A percentile compares a stretch with the other conserved stretches of the same genome.
Conservation (phyloP, 1,140 invertebrate species). For the Drosophila parvula region DNA sequence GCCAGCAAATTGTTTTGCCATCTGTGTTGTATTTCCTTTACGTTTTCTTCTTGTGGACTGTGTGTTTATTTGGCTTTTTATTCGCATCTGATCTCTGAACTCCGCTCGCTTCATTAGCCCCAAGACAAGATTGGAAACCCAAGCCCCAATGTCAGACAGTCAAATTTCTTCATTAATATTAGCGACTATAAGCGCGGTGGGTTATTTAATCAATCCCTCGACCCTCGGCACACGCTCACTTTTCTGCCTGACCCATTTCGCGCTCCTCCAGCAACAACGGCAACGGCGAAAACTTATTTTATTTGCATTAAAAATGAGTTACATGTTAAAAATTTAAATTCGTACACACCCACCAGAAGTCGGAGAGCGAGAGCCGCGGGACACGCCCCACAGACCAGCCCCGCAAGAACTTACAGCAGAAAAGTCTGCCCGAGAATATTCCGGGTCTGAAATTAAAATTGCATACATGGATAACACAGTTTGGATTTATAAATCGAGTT, state of each 20-base stretch:
- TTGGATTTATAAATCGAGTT: slow-evolving; percentile 41
- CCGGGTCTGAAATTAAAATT: slow-evolving; percentile 34
- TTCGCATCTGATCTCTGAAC: slow-evolving; percentile 22
- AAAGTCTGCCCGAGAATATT: slow-evolving; percentile 62
- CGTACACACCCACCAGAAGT: slow-evolving; percentile 68
- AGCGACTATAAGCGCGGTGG: slow-evolving; percentile 28
- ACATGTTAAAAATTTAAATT: slow-evolving; percentile 81
- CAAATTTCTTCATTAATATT: slow-evolving; percentile 63
- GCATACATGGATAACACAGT: slow-evolving; percentile 39
- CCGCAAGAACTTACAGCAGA: slow-evolving; percentile 25
- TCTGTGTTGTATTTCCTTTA: slow-evolving; percentile 29
- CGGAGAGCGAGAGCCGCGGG: slow-evolving; percentile 25
- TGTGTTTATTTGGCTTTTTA: slow-evolving; percentile 11
- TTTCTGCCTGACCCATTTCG: slow-evolving; percentile 71
- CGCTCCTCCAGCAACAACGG: slow-evolving; percentile 31
- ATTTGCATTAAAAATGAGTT: slow-evolving; percentile 81
- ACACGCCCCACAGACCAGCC: slow-evolving; percentile 51
- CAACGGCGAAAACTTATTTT: slow-evolving; percentile 57
- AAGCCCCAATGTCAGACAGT: slow-evolving; percentile 31
- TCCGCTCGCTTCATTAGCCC: slow-evolving; percentile 48
- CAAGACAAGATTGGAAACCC: slow-evolving; percentile 15
- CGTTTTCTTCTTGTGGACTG: neutral
- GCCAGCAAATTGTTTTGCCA: slow-evolving; percentile 44
- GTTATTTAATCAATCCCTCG: slow-evolving; percentile 60
- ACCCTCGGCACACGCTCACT: slow-evolving; percentile 54